Base-by-base conservation (phyloP, 2,888 invertebrate species). In the Amphipyra tragopoginis region DNA sequence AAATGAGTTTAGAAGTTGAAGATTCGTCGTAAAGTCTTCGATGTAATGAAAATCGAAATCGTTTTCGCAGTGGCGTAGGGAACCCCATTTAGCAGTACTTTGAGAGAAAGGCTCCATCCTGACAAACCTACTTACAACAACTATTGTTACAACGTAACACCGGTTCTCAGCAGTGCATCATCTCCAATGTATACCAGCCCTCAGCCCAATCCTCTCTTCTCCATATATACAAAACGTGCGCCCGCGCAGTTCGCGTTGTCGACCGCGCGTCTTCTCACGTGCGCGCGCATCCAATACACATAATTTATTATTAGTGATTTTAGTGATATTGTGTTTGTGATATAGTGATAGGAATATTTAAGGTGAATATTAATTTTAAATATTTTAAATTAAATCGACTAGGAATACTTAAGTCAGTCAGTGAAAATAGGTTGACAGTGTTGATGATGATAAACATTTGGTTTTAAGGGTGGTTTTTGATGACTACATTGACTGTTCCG, bases 161-260 rank as follows among this genome's bases (percentile, higher is more conserved):
- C 11, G 44, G 33, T 50, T 47, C 14, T 45, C 14, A 38, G 36
- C 15, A 8, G 7, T 3, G 21, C 21, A 38, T 48, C 15, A 29
- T 29, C 38, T 45, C 50, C 63, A 59, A 51, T 75, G 60, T 70
- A 54, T 34, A 45, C 10, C 3, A 63, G 61, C 40, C 74, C 60
- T 72, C 33, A 59, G 51, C 10, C 6, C 43, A 50, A 40, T 34
- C 42, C 63, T 13, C 69, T 81, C 81, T 79, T 83, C 79, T 76
- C 71, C 80, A 83, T 86, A 85, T 82, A 84, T 82, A 82, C 83
- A 81, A 81, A 81, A 72, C 64, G 58, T 66, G 72, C 69, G 79
- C 79, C 39, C 33, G 68, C 82, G 78, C 85, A 82, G 81, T 79
- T 42, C 54, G 77, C 72, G 75, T 82, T 84, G 85, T 81, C 76